These are phyloP conservation scores for Trematomus loennbergii DNA, from an alignment of 2,113 vertebrate genomes.

Conservation along the genomic window DNA sequence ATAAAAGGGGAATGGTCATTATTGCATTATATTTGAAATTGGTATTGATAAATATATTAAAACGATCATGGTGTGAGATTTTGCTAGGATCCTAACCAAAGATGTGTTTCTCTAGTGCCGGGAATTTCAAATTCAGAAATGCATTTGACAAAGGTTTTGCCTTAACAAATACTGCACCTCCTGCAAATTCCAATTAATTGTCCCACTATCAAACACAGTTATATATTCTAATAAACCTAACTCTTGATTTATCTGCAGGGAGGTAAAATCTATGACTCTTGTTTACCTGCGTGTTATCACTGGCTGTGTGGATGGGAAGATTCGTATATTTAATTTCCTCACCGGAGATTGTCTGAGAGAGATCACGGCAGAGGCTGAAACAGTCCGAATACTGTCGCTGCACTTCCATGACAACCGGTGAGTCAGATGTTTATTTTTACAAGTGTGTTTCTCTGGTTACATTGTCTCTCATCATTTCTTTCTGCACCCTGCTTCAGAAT, in stretches of 20 bases:
- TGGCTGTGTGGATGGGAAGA: slow-evolving; percentile 90
- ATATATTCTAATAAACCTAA: background rate
- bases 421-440: background rate
- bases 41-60: too few species aligned
- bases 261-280: slow-evolving; percentile 86
- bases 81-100: too few species aligned
- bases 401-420: slow-evolving; percentile 84
- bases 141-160: too few species aligned
- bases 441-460: too few species aligned
- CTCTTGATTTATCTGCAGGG: slow-evolving; percentile 77
- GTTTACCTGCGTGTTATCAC: slow-evolving; percentile 90
- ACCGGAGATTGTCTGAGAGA: slow-evolving; percentile 88
- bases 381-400: slow-evolving; percentile 84
- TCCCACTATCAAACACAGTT: too few species aligned
- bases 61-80: too few species aligned
- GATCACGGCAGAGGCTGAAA: slow-evolving; percentile 78
- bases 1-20: too few species aligned
- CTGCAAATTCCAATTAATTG: too few species aligned
- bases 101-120: too few species aligned
- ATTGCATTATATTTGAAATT: too few species aligned
- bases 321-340: slow-evolving; percentile 90
- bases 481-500: slow-evolving; percentile 78
- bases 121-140: too few species aligned
- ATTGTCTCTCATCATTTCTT: background rate
- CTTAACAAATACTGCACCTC: too few species aligned